phyloP scores from a whole-genome alignment of 2,797 vertebrate genomes.

The Acomys russatus region DNA sequence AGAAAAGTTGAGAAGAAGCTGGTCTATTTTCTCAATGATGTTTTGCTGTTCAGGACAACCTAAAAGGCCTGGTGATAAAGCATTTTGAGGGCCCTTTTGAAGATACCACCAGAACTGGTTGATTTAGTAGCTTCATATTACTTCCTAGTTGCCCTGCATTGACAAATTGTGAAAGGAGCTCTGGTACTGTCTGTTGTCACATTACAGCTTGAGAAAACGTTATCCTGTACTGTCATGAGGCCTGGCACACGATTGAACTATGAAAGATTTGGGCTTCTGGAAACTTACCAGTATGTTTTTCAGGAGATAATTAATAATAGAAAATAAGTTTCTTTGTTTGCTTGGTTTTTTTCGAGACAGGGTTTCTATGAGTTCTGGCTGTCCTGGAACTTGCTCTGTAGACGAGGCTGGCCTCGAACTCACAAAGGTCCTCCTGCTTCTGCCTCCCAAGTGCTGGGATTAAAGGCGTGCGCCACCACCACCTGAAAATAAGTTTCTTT shows the following conservation, averaged over 20 bases:
- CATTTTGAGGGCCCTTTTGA: background rate
- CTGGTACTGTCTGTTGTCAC: background rate
- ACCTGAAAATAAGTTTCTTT: constrained; percentile 21
- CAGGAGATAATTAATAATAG: background rate
- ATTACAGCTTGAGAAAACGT: background rate
- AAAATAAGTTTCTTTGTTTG: constrained; percentile 11
- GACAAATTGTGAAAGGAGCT: constrained; percentile 27
- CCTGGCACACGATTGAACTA: background rate
- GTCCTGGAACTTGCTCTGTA: too few species aligned
- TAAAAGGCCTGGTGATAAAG: background rate
- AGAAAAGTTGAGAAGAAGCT: background rate
- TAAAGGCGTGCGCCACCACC: too few species aligned
- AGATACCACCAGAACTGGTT: background rate
- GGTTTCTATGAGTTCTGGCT: too few species aligned
- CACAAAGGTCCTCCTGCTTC: too few species aligned
- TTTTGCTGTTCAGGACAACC: background rate
- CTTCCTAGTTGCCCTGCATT: constrained; percentile 36
- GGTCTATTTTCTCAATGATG: background rate
- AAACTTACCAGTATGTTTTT: constrained; percentile 43
- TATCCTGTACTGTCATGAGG: background rate
- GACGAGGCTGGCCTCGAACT: too few species aligned
- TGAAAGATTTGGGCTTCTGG: constrained; percentile 38
- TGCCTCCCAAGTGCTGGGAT: too few species aligned
- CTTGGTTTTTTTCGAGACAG: too few species aligned
- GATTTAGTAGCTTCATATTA: constrained; percentile 18